A percentile compares a stretch with the other conserved stretches of the same genome.
Evolutionary conservation across 2,797 vertebrate species (phyloP).

Genomic region (Lophotriccus pileatus): DNA sequence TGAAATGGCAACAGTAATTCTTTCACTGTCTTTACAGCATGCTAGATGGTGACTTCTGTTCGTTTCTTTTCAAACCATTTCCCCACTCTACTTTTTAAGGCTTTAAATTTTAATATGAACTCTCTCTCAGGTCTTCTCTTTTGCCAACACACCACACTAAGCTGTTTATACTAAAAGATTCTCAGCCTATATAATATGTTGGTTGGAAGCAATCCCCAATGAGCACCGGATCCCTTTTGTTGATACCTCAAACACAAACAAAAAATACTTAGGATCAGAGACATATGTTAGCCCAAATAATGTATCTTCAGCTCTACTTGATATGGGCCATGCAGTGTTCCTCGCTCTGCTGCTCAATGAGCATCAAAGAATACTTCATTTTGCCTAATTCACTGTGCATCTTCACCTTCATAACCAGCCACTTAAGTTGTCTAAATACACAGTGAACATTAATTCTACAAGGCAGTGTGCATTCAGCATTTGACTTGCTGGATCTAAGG

Average conservation of each 20-base stretch:
- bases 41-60: constrained; percentile 1
- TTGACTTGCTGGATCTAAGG: background rate
- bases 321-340: background rate
- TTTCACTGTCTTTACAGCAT: background rate
- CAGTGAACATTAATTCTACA: constrained; percentile 20
- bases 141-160: background rate
- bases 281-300: background rate
- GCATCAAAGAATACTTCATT: constrained; percentile 28
- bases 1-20: constrained; percentile 41
- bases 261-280: background rate
- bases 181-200: background rate
- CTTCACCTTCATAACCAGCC: background rate
- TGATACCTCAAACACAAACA: background rate
- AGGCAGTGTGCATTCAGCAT: background rate
- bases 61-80: constrained; percentile 24
- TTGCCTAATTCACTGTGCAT: constrained; percentile 33
- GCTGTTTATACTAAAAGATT: background rate
- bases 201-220: background rate
- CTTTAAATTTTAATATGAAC: constrained; percentile 59
- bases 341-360: constrained; percentile 4
- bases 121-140: background rate
- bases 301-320: background rate
- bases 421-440: constrained; percentile 24
- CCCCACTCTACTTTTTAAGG: background rate
- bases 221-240: background rate